Conservation (phyloP, 2,797 vertebrate species). For the Hylomyscus alleni region DNA sequence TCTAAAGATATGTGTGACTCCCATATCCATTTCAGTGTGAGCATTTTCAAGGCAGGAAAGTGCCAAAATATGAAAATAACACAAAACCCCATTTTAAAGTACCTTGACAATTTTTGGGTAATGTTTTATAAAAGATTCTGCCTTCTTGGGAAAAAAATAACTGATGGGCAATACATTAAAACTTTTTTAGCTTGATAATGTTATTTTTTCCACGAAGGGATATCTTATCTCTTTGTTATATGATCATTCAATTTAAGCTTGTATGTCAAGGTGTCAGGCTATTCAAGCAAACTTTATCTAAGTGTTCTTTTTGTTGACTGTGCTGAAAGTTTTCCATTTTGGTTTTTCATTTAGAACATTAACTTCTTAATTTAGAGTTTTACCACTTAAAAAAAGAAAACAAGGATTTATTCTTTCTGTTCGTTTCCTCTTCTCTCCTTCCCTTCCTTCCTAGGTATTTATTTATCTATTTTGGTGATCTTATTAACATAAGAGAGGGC, state of each 20-base stretch:
- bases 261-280: constrained; percentile 68
- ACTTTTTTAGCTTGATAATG: constrained; percentile 54
- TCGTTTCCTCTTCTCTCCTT: background rate
- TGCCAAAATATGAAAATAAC: constrained; percentile 62
- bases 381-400: constrained; percentile 17
- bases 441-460: background rate
- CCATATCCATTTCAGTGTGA: constrained; percentile 49
- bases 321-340: constrained; percentile 55
- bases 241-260: constrained; percentile 61
- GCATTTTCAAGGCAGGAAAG: constrained; percentile 55
- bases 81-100: constrained; percentile 58
- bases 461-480: background rate
- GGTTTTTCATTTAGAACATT: constrained; percentile 62
- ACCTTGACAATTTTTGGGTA: constrained; percentile 73
- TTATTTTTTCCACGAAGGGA: constrained; percentile 34
- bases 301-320: constrained; percentile 53
- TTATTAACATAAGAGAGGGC: constrained; percentile 27
- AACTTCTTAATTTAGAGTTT: constrained; percentile 71
- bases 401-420: constrained; percentile 12
- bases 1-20: constrained; percentile 65
- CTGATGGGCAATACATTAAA: constrained; percentile 26
- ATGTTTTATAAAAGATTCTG: constrained; percentile 63
- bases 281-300: constrained; percentile 45
- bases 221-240: constrained; percentile 68
- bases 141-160: constrained; percentile 64